These are phyloP conservation scores for Pycnomerus fuliginosus DNA, from an alignment of 2,888 invertebrate species.

Conservation along the genomic window DNA sequence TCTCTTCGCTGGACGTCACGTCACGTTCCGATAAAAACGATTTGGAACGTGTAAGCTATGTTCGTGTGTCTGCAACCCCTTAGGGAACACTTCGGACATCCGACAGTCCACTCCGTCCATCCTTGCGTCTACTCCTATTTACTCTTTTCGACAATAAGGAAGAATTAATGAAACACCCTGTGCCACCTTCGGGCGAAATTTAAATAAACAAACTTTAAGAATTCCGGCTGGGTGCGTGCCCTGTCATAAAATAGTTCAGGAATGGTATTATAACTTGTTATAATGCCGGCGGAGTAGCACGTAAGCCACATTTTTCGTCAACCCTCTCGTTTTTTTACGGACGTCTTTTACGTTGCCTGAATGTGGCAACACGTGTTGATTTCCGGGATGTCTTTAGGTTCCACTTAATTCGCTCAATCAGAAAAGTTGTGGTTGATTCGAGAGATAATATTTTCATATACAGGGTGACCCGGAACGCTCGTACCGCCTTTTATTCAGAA, in stretches of 20 bases:
- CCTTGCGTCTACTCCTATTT: no score
- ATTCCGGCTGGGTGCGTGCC: constrained; percentile 27
- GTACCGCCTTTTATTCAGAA: no score
- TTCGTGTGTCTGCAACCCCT: constrained; percentile 9
- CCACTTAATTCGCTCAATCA: no score
- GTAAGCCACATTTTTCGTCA: constrained; percentile 24
- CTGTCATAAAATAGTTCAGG: constrained; percentile 30
- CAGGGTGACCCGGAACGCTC: no score
- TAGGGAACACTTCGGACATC: constrained; percentile 7
- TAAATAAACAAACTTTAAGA: constrained; percentile 17
- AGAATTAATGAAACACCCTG: no score
- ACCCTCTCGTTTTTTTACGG: constrained; percentile 6
- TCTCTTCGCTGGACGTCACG: constrained; percentile 17
- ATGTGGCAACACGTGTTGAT: constrained; percentile 5
- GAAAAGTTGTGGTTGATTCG: constrained; percentile 4
- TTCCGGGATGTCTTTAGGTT: no score
- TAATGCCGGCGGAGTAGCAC: constrained; percentile 20
- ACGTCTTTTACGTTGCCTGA: constrained; percentile 5
- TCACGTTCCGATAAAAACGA: constrained; percentile 23
- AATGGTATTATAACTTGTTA: constrained; percentile 25
- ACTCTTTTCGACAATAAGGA: no score
- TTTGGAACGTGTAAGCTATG: constrained; percentile 16
- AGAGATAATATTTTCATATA: background rate
- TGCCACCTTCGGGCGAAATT: no score
- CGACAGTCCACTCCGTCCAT: background rate